Evolutionary conservation across 30 jellyfish, hydroid and myxozoan genomes (phyloP).

Genomic region (Aurelia sp.): DNA sequence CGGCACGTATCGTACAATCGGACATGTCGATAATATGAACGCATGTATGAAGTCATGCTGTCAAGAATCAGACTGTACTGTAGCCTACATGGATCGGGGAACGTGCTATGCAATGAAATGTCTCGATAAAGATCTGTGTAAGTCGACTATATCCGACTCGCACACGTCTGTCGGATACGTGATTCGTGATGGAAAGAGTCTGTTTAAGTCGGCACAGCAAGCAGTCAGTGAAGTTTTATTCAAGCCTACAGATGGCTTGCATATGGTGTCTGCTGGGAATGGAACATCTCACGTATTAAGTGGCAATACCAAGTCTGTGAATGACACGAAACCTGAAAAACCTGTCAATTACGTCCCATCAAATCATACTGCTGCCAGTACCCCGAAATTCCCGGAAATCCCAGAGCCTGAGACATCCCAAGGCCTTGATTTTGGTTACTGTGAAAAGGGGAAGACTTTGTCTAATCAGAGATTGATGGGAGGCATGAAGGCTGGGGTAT

Average conservation of each 20-base stretch:
- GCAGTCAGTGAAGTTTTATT: slow-evolving; percentile 62
- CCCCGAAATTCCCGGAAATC: slow-evolving; percentile 32
- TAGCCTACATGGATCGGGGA: slow-evolving; percentile 78
- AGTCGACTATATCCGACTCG: slow-evolving; percentile 65
- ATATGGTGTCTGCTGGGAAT: slow-evolving; percentile 4
- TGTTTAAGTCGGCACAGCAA: slow-evolving; percentile 75
- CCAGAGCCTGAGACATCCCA: slow-evolving; percentile 63
- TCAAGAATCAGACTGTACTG: slow-evolving; percentile 75
- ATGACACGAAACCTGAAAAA: slow-evolving; percentile 34
- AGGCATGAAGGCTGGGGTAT: slow-evolving; percentile 88
- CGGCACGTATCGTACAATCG: slow-evolving; percentile 77
- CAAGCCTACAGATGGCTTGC: slow-evolving; percentile 28
- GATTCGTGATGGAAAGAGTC: slow-evolving; percentile 77
- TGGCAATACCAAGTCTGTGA: slow-evolving; percentile 31
- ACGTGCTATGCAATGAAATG: slow-evolving; percentile 84
- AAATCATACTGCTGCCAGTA: not conserved
- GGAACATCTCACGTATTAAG: not conserved
- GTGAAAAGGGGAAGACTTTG: slow-evolving; percentile 76
- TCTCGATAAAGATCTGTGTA: slow-evolving; percentile 65
- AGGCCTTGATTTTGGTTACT: slow-evolving; percentile 63
- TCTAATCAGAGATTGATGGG: slow-evolving; percentile 71
- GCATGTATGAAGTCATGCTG: slow-evolving; percentile 85
- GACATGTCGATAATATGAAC: slow-evolving; percentile 75
- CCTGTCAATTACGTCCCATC: not conserved
- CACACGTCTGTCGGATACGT: slow-evolving; percentile 80